Evolutionary conservation across 1,140 invertebrate species (phyloP).

Genomic region (Ips nitidus): DNA sequence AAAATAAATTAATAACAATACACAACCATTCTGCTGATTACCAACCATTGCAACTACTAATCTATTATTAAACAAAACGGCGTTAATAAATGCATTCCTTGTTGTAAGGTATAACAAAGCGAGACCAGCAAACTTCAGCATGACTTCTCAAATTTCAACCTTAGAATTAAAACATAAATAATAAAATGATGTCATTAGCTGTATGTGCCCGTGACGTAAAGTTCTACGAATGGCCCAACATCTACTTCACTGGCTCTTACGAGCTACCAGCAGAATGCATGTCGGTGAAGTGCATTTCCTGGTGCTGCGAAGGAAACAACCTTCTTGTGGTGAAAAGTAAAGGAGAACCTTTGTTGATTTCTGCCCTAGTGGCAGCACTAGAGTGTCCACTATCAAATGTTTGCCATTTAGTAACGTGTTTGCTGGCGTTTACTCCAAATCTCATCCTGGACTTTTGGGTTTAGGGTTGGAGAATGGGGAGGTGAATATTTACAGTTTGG

Average conservation of each 20-base stretch:
- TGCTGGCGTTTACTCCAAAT: constrained; percentile 37
- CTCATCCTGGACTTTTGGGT: constrained; percentile 30
- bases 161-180: no score
- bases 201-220: constrained; percentile 42
- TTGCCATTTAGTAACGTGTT: constrained; percentile 16
- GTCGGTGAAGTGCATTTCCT: constrained; percentile 38
- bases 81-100: no score
- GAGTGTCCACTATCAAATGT: constrained; percentile 14
- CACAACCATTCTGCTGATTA: no score
- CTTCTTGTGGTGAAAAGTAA: constrained; percentile 37
- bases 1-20: no score
- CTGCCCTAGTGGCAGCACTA: constrained; percentile 2
- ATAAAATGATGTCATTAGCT: constrained; percentile 36
- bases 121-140: no score
- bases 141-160: no score
- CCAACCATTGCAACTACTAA: no score
- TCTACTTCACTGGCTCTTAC: constrained; percentile 31
- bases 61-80: no score
- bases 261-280: constrained; percentile 30
- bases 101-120: no score
- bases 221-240: constrained; percentile 43
- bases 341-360: constrained; percentile 31
- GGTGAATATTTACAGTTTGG: constrained; percentile 35
- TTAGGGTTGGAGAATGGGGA: constrained; percentile 38
- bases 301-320: constrained; percentile 40